Percentiles rank a stretch among this genome's conserved stretches.
These are phyloP conservation scores for Heterochromis multidens DNA, from an alignment of 2,113 vertebrate species.

Conservation along the genomic window DNA sequence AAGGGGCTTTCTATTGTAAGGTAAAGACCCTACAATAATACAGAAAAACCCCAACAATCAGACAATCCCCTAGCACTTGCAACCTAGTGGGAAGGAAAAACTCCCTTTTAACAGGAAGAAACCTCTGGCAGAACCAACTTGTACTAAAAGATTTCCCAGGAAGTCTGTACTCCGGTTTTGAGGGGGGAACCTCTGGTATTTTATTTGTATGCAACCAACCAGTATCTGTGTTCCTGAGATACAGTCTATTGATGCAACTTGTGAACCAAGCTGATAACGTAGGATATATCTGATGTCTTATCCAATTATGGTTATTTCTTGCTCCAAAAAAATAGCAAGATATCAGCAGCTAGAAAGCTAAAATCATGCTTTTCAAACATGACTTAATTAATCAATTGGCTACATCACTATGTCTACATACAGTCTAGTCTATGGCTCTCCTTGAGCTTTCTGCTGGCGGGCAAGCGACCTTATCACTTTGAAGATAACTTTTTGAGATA, in stretches of 20 bases:
- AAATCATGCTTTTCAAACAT: background rate
- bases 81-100: too few relatives aligned
- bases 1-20: too few relatives aligned
- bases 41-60: too few relatives aligned
- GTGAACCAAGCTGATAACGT: background rate
- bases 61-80: too few relatives aligned
- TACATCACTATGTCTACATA: background rate
- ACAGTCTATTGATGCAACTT: background rate
- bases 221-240: background rate
- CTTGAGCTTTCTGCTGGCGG: background rate
- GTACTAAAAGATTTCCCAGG: background rate
- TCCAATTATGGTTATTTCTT: background rate
- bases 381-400: background rate
- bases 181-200: background rate
- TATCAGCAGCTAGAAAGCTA: background rate
- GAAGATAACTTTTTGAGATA: background rate
- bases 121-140: too few relatives aligned
- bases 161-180: background rate
- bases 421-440: background rate
- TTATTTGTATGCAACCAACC: background rate
- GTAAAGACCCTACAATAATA: too few relatives aligned
- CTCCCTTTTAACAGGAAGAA: too few relatives aligned
- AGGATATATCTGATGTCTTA: background rate
- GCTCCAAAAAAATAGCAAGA: background rate
- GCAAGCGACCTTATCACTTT: background rate